Base-by-base conservation (phyloP, 2,888 invertebrate genomes). In the Galeruca laticollis region DNA sequence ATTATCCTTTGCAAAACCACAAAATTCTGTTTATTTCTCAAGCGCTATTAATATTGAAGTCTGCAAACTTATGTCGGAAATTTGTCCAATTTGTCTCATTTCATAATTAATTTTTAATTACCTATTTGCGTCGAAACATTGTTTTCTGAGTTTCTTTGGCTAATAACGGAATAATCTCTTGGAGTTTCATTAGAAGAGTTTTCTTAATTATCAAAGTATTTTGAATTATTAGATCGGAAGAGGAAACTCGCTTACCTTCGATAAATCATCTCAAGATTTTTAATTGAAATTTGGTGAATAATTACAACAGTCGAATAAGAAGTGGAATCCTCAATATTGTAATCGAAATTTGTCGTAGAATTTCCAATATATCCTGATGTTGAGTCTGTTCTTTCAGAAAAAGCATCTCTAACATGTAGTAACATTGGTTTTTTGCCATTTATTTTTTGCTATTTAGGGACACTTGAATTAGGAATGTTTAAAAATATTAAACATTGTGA, bases 221-320 rank as follows among this genome's bases (percentile, higher is more conserved):
- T 31, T 54, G 54, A 54, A 54, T 54, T 54, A 54, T 54, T 54
- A 26, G 54, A 31, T 54, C 47, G 47, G 47, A 47, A 47, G 47
- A 47, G 47, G 47, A 18, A 47, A 47, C 15, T 47, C 47, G 47
- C 47, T 47, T 47, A 47, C 47, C 47, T 18, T 18, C 15, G 15
- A 47, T 47, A 47, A 47, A 47, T 47, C 47, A 18, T 47, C 18
- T 15, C 15, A 9, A 18, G 9, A 18, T 47, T 47, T 47, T 47
- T 47, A 47, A 47, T 47, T 47, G 15, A 47, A 47, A 47, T 47
- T 47, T 15, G 15, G 9, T 2, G 47, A 47, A 47, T 47, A 18
- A 47, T 47, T 47, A 47, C 47, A 47, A 2, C 15, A 8, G 47
- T 18, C 18, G 47, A 15, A 47, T 47, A 8, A 0, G 10, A 43